These are phyloP conservation scores for Agelastica alni DNA, from an alignment of 2,888 invertebrate genomes.

Conservation along the genomic window DNA sequence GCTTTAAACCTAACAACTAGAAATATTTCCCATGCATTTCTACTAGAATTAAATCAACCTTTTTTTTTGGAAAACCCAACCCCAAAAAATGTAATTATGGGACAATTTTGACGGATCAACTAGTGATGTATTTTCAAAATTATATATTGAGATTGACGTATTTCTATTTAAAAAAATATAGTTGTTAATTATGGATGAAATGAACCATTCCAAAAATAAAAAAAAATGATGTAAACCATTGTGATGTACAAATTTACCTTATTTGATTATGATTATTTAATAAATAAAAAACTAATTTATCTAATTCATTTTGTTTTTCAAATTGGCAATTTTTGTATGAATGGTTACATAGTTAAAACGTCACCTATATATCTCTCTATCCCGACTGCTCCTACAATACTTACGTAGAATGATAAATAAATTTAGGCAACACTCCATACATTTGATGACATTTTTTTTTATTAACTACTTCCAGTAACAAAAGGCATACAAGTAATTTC, in stretches of 20 bases:
- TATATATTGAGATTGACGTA: slow-evolving; percentile 33
- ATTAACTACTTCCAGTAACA: too few species aligned
- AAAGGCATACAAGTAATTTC: too few species aligned
- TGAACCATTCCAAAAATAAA: slow-evolving; percentile 33
- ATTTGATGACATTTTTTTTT: too few species aligned
- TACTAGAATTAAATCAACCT: too few species aligned
- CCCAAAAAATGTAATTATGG: slow-evolving; percentile 29
- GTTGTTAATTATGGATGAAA: slow-evolving; percentile 35
- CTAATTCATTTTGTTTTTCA: slow-evolving; percentile 15
- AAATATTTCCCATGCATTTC: too few species aligned
- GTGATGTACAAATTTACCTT: slow-evolving; percentile 47
- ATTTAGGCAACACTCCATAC: too few species aligned
- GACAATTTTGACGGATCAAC: slow-evolving; percentile 40
- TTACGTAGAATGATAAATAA: too few species aligned
- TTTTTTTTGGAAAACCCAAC: too few species aligned
- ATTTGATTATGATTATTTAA: slow-evolving; percentile 40
- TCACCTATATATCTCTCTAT: too few species aligned
- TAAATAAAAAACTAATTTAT: slow-evolving; percentile 28
- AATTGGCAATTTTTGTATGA: too few species aligned
- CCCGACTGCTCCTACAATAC: slow-evolving; percentile 12
- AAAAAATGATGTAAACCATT: slow-evolving; percentile 41
- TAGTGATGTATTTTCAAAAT: slow-evolving; percentile 40
- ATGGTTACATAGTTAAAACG: too few species aligned
- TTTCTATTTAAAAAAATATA: slow-evolving; percentile 39
- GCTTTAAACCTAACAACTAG: too few species aligned